These are phyloP conservation scores for Globodera ellingtonae DNA, from an alignment of 1,140 invertebrate species.

Conservation along the genomic window DNA sequence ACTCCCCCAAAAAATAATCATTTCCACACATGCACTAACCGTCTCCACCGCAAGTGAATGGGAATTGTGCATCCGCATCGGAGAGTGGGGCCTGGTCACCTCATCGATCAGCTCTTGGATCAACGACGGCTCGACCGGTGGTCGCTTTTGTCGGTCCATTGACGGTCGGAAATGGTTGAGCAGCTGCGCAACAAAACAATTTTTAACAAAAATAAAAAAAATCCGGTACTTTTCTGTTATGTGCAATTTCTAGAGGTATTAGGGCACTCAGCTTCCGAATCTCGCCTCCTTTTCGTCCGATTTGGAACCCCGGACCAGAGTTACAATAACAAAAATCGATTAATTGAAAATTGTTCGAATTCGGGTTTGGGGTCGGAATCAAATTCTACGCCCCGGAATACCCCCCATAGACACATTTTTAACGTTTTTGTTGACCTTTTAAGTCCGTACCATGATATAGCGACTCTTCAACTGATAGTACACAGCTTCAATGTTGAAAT, in stretches of 20 bases:
- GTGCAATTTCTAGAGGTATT: no score
- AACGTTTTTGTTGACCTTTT: no score
- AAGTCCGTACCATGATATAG: constrained; percentile 44
- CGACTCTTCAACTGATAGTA: constrained; percentile 54
- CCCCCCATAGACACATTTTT: no score
- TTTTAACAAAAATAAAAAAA: background rate
- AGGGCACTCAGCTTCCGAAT: no score
- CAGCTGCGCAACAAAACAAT: constrained; percentile 23
- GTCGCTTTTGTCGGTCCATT: constrained; percentile 15
- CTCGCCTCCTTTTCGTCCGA: no score
- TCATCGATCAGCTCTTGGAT: constrained; percentile 47
- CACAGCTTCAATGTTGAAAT: constrained; percentile 53
- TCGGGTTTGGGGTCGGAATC: no score
- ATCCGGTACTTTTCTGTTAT: no score
- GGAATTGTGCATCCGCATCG: constrained; percentile 31
- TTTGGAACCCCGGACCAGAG: no score
- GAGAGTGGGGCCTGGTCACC: constrained; percentile 34
- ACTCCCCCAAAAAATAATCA: background rate
- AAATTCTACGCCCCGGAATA: no score
- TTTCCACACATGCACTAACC: background rate
- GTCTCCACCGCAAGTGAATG: constrained; percentile 24
- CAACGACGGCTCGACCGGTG: constrained; percentile 25
- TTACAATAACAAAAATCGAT: no score
- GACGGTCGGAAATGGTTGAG: constrained; percentile 42
- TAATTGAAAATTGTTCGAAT: no score